phyloP scores from a whole-genome alignment of 2,888 invertebrate genomes.

The Litoditis marina region DNA sequence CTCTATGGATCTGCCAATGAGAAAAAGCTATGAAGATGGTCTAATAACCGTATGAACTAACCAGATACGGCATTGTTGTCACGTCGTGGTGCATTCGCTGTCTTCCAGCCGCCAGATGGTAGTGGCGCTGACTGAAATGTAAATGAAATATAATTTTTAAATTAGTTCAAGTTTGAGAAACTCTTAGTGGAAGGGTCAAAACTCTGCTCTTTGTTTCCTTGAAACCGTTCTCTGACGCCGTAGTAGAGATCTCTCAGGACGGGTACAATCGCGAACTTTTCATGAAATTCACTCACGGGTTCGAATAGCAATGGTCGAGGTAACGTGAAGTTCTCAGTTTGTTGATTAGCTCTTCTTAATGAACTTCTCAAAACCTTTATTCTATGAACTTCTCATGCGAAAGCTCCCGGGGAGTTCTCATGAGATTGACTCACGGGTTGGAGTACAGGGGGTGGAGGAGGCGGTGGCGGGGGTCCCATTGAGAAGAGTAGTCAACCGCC shows the following conservation, averaged over 20 bases:
- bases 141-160: too few relatives aligned
- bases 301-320: constrained; percentile 60
- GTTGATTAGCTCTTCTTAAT: too few relatives aligned
- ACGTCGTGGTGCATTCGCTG: constrained; percentile 60
- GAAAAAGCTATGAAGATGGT: constrained; percentile 9
- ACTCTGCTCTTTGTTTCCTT: too few relatives aligned
- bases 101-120: constrained; percentile 56
- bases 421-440: constrained; percentile 26
- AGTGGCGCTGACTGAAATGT: constrained; percentile 49
- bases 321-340: too few relatives aligned
- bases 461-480: constrained; percentile 54
- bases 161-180: too few relatives aligned
- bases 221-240: too few relatives aligned
- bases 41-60: constrained; percentile 9
- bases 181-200: too few relatives aligned
- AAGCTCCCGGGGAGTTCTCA: too few relatives aligned
- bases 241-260: too few relatives aligned
- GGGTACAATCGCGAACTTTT: too few relatives aligned
- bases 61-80: constrained; percentile 47
- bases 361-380: too few relatives aligned
- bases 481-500: constrained; percentile 19
- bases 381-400: too few relatives aligned
- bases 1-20: constrained; percentile 7
- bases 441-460: constrained; percentile 61
- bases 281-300: constrained; percentile 28